Conservation (phyloP, 2,797 vertebrate species). For the Thamnophis elegans region DNA sequence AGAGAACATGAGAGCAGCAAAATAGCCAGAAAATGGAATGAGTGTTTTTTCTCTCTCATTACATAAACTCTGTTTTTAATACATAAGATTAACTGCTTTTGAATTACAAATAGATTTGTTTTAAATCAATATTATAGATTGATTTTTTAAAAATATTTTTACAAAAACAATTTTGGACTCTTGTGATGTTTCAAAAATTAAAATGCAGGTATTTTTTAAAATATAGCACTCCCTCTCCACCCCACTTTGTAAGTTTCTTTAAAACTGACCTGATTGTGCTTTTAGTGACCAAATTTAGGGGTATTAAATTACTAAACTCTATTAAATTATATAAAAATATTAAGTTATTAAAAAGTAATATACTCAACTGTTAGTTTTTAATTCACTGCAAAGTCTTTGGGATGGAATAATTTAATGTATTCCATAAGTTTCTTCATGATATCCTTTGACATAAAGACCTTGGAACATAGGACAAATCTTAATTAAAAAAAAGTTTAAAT, state of each 20-base stretch:
- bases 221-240: slow-evolving; percentile 15
- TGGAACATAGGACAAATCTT: slow-evolving; percentile 51
- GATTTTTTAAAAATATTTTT: slow-evolving; percentile 13
- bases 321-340: background rate
- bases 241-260: slow-evolving; percentile 38
- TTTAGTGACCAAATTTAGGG: slow-evolving; percentile 41
- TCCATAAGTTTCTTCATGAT: slow-evolving; percentile 42
- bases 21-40: slow-evolving; percentile 31
- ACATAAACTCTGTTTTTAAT: slow-evolving; percentile 35
- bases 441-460: slow-evolving; percentile 43
- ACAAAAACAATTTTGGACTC: slow-evolving; percentile 51
- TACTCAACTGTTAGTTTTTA: slow-evolving; percentile 33
- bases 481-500: slow-evolving; percentile 74
- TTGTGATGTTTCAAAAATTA: slow-evolving; percentile 43
- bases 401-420: slow-evolving; percentile 34
- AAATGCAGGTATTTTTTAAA: slow-evolving; percentile 50
- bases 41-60: slow-evolving; percentile 31
- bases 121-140: slow-evolving; percentile 53
- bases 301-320: background rate
- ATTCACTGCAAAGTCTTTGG: background rate
- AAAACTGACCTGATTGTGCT: slow-evolving; percentile 41
- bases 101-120: slow-evolving; percentile 59
- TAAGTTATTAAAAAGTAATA: slow-evolving; percentile 24
- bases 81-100: slow-evolving; percentile 56
- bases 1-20: slow-evolving; percentile 36